Evolutionary conservation across 2,888 invertebrate species (phyloP).

Genomic region (Melieria picta): DNA sequence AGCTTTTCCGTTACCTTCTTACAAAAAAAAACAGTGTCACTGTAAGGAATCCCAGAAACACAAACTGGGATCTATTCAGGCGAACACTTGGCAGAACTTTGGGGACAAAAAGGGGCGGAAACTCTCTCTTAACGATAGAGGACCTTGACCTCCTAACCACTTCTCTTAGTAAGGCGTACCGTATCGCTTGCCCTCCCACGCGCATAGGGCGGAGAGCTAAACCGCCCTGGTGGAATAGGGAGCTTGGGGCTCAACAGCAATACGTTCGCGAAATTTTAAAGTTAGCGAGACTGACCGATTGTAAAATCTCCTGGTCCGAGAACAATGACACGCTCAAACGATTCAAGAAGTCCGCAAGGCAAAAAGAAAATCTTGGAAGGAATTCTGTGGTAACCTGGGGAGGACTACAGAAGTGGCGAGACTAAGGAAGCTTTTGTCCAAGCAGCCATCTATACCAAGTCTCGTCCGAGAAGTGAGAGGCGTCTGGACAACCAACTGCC

Average conservation of each 20-base stretch:
- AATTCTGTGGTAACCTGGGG: neutral
- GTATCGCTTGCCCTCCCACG: too few species aligned
- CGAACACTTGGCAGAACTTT: neutral
- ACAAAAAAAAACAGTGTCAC: too few species aligned
- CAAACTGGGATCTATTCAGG: neutral
- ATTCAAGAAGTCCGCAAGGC: neutral
- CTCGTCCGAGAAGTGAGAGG: too few species aligned
- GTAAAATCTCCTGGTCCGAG: neutral
- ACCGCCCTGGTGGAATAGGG: too few species aligned
- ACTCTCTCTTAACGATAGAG: neutral
- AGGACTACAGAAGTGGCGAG: neutral
- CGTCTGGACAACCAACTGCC: neutral
- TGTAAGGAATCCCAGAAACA: neutral
- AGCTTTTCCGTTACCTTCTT: too few species aligned
- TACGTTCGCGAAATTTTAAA: neutral
- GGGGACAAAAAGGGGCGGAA: too few species aligned
- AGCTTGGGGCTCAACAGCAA: too few species aligned
- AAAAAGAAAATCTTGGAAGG: neutral
- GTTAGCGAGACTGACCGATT: neutral
- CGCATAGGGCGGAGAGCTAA: too few species aligned
- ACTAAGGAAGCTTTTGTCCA: slow-evolving; percentile 7
- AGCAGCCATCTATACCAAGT: neutral
- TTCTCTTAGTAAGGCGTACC: too few species aligned
- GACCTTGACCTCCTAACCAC: too few species aligned
- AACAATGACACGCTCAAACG: neutral